These are phyloP conservation scores for Hydra vulgaris DNA, from an alignment of 30 jellyfish, hydroid and myxozoan species.

Conservation along the genomic window DNA sequence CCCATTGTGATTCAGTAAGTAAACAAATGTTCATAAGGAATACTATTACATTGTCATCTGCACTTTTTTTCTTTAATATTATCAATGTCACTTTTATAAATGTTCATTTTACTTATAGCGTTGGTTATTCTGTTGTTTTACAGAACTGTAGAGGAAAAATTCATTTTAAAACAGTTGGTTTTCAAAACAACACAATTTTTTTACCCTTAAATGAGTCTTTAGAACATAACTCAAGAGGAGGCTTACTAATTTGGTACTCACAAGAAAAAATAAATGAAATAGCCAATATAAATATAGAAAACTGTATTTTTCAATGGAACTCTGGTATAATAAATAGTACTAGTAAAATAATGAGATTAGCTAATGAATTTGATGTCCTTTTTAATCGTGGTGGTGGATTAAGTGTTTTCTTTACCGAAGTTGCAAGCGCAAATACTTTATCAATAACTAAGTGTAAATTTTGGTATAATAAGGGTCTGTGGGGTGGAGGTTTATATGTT, in stretches of 20 bases:
- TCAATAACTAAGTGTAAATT: slow-evolving; percentile 1
- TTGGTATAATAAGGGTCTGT: background rate
- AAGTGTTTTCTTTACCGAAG: slow-evolving; percentile 8
- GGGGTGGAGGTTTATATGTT: slow-evolving; percentile 27
- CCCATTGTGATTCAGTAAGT: background rate
- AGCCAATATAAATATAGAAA: background rate
- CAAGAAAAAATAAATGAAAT: background rate
- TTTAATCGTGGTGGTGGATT: slow-evolving; percentile 33
- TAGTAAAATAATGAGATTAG: background rate
- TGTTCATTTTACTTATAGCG: slow-evolving; percentile 1
- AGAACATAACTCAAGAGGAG: slow-evolving; percentile 22
- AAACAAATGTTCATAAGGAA: background rate
- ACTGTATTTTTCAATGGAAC: background rate
- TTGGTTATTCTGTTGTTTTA: slow-evolving; percentile 15
- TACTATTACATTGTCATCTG: background rate
- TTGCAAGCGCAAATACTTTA: background rate
- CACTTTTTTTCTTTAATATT: background rate
- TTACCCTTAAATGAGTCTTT: too few relatives aligned
- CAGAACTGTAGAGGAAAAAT: slow-evolving; percentile 8
- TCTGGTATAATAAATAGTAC: background rate
- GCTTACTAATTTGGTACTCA: slow-evolving; percentile 2
- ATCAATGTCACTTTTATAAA: background rate
- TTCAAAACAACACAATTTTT: background rate
- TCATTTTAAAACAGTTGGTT: background rate
- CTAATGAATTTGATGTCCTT: slow-evolving; percentile 5